Base-by-base conservation (phyloP, 2,113 vertebrate species). In the Laticauda colubrina region DNA sequence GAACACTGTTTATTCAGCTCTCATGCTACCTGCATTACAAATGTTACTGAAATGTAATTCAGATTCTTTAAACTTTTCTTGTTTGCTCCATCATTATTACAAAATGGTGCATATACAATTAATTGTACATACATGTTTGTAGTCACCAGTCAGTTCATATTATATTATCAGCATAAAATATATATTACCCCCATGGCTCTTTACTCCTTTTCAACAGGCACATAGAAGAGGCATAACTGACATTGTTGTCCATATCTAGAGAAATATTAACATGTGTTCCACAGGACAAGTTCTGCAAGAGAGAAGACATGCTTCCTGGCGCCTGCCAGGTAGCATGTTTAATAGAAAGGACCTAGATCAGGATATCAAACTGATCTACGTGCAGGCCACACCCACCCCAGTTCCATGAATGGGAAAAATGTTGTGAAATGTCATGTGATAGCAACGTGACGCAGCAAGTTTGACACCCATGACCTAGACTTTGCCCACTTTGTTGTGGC, bases 101-200 rank as follows among this genome's bases (percentile, higher is more conserved):
- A 92, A 91, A 96, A 48, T 92, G 89, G 10, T 48, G 11, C 4
- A 51, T 18, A 48, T 87, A 53, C 24, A 15, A 48, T 81, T 87
- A 93, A 95, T n/a, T 6, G 14, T 26, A 29, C 90, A 29, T 92
- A 55, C 34, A 92, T 94, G 48, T 24, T 1, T 88, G 59, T 85
- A 56, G 85, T 87, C 90, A 34, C 48, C 12, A 91, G 54, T 29
- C 92, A 93, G 93, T 93, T 95, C 90, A 93, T 95, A 96, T 96
- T 92, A 96, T 96, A 93, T 90, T 87, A 90, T 89, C 95, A 93
- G 94, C 75, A 81, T 39, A 81, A 81, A 81, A 43, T 43, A 43
- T 81, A 8, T 43, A 81, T 43, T 81, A 7, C 3, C 7, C 34
- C 18, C 75, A 21, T 21, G 34, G 18, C 75, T 18, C n/a, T 34